Evolutionary conservation across 1,140 invertebrate species (phyloP).

Genomic region (Bilobella aurantiaca): DNA sequence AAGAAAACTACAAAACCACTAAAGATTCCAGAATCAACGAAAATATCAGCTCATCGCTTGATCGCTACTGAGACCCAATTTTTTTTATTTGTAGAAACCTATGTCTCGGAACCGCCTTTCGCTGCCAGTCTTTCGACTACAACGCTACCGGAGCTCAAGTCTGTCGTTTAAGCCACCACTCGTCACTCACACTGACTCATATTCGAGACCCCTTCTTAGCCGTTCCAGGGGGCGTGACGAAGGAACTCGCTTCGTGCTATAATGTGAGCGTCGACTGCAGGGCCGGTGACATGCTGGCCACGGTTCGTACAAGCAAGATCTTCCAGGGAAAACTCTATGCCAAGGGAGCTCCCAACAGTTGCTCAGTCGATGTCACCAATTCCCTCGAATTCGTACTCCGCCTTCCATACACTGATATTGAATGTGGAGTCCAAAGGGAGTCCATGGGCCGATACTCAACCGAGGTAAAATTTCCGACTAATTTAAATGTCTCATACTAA

Average conservation of each 20-base stretch:
- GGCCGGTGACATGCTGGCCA: conserved; percentile 81
- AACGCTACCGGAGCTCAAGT: conserved; percentile 85
- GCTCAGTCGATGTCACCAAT: conserved; percentile 71
- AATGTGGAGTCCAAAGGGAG: conserved; percentile 77
- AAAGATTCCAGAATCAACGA: no score
- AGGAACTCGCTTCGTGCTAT: conserved; percentile 86
- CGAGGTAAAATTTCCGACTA: conserved; percentile 29
- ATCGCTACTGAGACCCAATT: no score
- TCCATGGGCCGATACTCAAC: conserved; percentile 50
- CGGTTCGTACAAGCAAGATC: conserved; percentile 78
- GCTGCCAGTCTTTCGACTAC: conserved; percentile 86
- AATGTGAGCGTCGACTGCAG: conserved; percentile 86
- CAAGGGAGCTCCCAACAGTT: conserved; percentile 82
- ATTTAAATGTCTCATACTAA: not conserved
- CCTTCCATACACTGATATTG: conserved; percentile 82
- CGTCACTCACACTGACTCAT: conserved; percentile 71
- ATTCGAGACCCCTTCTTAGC: conserved; percentile 72
- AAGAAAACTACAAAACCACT: no score
- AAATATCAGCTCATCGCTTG: no score
- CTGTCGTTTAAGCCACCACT: conserved; percentile 81
- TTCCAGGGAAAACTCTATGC: conserved; percentile 91
- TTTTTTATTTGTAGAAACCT: conserved; percentile 51
- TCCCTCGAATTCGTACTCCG: conserved; percentile 74
- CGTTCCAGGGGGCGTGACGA: conserved; percentile 76
- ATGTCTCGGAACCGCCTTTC: conserved; percentile 70